phyloP scores from a whole-genome alignment of 1,140 invertebrate species.

The Euwallacea similis region DNA sequence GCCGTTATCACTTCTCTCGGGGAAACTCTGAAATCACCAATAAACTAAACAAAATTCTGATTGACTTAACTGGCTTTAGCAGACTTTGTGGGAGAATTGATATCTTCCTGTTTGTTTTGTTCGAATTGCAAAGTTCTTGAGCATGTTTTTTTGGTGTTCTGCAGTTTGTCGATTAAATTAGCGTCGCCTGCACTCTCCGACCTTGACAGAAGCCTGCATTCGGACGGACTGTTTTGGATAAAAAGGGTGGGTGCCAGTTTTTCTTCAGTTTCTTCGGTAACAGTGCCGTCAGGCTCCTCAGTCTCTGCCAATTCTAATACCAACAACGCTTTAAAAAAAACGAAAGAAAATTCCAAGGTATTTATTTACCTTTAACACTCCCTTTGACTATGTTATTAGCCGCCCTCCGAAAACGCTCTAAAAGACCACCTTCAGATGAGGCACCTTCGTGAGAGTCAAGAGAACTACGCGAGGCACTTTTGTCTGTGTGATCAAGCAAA shows the following conservation, averaged over 20 bases:
- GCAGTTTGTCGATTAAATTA: slow-evolving; percentile 71
- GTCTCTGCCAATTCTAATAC: slow-evolving; percentile 22
- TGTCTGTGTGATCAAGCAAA: slow-evolving; percentile 57
- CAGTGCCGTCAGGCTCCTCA: slow-evolving; percentile 20
- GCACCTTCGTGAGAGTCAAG: slow-evolving; percentile 57
- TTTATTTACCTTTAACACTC: slow-evolving; percentile 42
- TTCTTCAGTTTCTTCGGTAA: slow-evolving; percentile 29
- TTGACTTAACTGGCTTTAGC: background rate
- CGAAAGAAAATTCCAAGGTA: background rate
- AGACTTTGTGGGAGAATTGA: slow-evolving; percentile 55
- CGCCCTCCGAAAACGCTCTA: slow-evolving; percentile 62
- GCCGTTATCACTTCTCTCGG: slow-evolving; percentile 41
- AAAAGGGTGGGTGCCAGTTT: slow-evolving; percentile 40
- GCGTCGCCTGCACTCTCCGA: slow-evolving; percentile 76
- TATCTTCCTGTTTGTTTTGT: slow-evolving; percentile 47
- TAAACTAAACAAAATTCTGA: slow-evolving; percentile 1
- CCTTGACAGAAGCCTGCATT: slow-evolving; percentile 59
- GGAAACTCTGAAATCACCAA: slow-evolving; percentile 32
- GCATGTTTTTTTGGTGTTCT: slow-evolving; percentile 54
- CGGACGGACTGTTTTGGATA: slow-evolving; percentile 60
- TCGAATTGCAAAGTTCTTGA: slow-evolving; percentile 52
- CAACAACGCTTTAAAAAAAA: slow-evolving; percentile 3
- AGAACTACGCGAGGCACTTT: slow-evolving; percentile 56
- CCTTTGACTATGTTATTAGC: slow-evolving; percentile 67
- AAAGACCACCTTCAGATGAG: slow-evolving; percentile 57